phyloP scores from a whole-genome alignment of 2,797 vertebrate genomes.

The Cryptoblepharus egeriae region DNA sequence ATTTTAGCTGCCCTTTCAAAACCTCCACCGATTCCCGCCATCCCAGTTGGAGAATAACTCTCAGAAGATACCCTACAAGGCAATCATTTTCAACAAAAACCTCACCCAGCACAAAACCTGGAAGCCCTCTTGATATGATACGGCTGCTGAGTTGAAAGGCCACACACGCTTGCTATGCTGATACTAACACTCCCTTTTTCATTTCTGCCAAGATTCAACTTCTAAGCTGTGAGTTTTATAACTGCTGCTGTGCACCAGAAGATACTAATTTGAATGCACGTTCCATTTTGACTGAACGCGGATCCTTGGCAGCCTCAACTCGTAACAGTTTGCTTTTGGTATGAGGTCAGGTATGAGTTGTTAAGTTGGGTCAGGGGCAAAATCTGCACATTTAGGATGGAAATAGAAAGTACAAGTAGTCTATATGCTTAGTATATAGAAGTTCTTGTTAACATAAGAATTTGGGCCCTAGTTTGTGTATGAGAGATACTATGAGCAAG shows the following conservation, averaged over 20 bases:
- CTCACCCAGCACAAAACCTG: slow-evolving; percentile 22
- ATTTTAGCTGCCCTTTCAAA: neutral
- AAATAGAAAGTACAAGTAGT: no score
- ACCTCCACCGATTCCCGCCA: neutral
- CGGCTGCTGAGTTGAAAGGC: slow-evolving; percentile 28
- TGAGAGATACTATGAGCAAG: no score
- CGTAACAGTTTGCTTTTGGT: neutral
- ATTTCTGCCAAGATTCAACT: slow-evolving; percentile 63
- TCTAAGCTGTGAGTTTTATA: slow-evolving; percentile 49
- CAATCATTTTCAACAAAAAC: slow-evolving; percentile 28
- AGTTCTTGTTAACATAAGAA: neutral
- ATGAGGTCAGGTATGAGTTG: neutral
- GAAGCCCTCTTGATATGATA: slow-evolving; percentile 37
- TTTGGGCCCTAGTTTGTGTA: neutral
- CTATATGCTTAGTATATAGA: neutral
- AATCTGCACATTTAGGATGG: neutral
- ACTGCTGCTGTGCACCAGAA: neutral
- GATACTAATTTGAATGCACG: slow-evolving; percentile 12
- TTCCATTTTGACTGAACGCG: neutral
- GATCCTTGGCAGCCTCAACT: slow-evolving; percentile 2
- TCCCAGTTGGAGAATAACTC: neutral
- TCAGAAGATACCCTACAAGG: slow-evolving; percentile 38
- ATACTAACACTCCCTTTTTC: slow-evolving; percentile 50
- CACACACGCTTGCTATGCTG: slow-evolving; percentile 60
- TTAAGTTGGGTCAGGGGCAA: neutral